Base-by-base conservation (phyloP, 2,113 vertebrate species). In the Emydocephalus ijimae region DNA sequence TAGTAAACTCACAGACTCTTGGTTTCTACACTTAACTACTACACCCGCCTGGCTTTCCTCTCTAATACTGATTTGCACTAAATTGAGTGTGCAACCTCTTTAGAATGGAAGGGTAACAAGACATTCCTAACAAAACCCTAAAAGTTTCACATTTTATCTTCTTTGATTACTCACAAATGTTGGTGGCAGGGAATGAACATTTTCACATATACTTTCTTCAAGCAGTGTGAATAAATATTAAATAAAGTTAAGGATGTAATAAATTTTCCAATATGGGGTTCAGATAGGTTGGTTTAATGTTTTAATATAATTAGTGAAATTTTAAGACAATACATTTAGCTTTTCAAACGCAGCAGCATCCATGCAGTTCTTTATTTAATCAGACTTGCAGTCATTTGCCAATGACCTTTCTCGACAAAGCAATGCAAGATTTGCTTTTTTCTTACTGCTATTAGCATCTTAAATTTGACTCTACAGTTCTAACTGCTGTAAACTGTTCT, bases 351-450 rank as follows among this genome's bases (percentile, higher is more conserved):
- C 54, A 57, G n/a, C 34, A 43, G 7, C 3, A 69, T 50, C 43
- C 15, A 15, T 90, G 24, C 56, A 3, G 4, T 69, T 43, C 8
- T 74, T 91, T 50, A 52, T 74, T 50, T 26, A 14, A 55, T 29
- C 34, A 55, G 29, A 10, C n/a, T 26, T 20, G 18, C 15, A 52
- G 20, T 3, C 91, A 61, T 24, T 87, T 61, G 81, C 29, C 0
- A 0, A 10, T 48, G 12, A 87, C 6, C 43, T 94, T 93, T 89
- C 87, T 64, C 23, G 18, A 54, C 29, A 90, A 91, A 95, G 89
- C 90, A 94, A 74, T 24, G 94, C 92, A 18, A 92, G 88, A 95
- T 90, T 95, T 88, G 91, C 88, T 93, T 10, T 86, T 87, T 69
- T 69, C 26, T 52, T 52, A 20, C 24, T 52, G 85, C 85, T 52